Conservation (phyloP, 2,797 vertebrate species). For the Hoplostethus atlanticus region DNA sequence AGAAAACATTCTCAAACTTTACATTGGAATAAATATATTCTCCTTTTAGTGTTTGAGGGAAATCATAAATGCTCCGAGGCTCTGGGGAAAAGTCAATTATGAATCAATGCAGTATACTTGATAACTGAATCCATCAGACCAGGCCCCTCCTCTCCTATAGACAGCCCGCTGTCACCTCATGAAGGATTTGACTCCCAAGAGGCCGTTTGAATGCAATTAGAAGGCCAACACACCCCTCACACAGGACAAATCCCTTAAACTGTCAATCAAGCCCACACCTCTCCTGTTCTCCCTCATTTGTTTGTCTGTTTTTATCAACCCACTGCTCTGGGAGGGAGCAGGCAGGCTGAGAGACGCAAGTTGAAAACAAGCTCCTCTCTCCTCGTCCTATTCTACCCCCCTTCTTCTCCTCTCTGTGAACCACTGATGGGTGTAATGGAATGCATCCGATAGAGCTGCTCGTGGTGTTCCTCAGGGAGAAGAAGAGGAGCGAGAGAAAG, state of each 20-base stretch:
- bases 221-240: constrained; percentile 52
- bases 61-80: constrained; percentile 15
- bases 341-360: constrained; percentile 28
- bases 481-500: constrained; percentile 50
- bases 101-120: constrained; percentile 31
- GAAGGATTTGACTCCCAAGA: constrained; percentile 55
- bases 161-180: constrained; percentile 26
- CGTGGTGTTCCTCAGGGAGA: constrained; percentile 56
- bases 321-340: constrained; percentile 26
- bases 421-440: constrained; percentile 78
- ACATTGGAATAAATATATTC: constrained; percentile 18
- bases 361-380: constrained; percentile 48
- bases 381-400: constrained; percentile 30
- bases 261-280: constrained; percentile 67
- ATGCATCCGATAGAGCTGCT: constrained; percentile 61
- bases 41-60: constrained; percentile 20
- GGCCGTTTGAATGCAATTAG: constrained; percentile 69
- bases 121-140: constrained; percentile 41
- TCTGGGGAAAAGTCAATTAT: constrained; percentile 50
- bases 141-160: constrained; percentile 18
- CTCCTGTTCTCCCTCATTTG: constrained; percentile 61
- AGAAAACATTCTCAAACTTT: constrained; percentile 22
- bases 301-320: constrained; percentile 74
- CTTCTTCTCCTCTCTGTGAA: constrained; percentile 47
- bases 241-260: constrained; percentile 53